These are phyloP conservation scores for Parnassius smintheus DNA, from an alignment of 2,888 invertebrate genomes.

Conservation along the genomic window DNA sequence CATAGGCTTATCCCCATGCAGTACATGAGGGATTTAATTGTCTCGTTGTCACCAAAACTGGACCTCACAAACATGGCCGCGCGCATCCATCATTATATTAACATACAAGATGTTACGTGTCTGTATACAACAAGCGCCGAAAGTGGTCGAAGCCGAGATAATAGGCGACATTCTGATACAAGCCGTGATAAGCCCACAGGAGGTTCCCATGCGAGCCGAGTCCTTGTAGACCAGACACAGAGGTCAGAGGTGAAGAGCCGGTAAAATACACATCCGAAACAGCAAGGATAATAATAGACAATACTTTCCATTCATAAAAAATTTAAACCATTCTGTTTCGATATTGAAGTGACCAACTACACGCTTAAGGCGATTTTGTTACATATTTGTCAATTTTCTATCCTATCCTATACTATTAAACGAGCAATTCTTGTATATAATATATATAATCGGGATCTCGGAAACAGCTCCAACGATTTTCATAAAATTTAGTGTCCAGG, in stretches of 20 bases:
- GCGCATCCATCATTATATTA: constrained; percentile 76
- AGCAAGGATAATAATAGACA: constrained; percentile 21
- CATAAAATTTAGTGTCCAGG: too few species aligned
- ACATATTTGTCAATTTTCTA: background rate
- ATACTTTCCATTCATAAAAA: constrained; percentile 18
- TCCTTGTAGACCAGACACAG: constrained; percentile 43
- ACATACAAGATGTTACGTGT: constrained; percentile 62
- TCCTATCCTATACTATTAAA: too few species aligned
- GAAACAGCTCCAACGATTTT: too few species aligned
- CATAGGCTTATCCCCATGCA: too few species aligned
- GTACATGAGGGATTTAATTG: constrained; percentile 29
- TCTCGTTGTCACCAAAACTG: constrained; percentile 12
- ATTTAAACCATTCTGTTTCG: constrained; percentile 3
- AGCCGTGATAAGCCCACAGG: constrained; percentile 66
- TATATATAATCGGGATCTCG: too few species aligned
- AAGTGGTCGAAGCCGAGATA: constrained; percentile 74
- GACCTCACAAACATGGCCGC: constrained; percentile 46
- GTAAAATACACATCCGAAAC: constrained; percentile 46
- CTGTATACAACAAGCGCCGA: constrained; percentile 70
- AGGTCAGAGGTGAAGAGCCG: constrained; percentile 67
- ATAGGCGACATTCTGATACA: constrained; percentile 79
- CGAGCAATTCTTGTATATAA: too few species aligned
- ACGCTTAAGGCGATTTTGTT: background rate
- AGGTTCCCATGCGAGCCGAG: constrained; percentile 72
- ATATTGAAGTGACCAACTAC: constrained; percentile 1